Base-by-base conservation (phyloP, 2,888 invertebrate species). In the Leptinotarsa rubiginosa region DNA sequence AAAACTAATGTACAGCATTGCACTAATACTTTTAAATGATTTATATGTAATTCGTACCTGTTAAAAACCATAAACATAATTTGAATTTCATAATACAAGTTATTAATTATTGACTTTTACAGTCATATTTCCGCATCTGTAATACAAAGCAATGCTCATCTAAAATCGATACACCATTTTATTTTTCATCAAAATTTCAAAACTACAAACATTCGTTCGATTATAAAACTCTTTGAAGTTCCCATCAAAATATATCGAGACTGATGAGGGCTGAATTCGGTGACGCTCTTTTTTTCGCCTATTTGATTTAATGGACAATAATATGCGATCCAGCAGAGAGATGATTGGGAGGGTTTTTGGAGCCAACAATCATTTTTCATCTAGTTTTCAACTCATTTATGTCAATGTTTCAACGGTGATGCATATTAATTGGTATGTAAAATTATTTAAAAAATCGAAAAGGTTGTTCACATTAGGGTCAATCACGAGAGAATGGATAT, bases 191-290 rank as follows among this genome's bases (percentile, higher is more conserved):
- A 18, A 54, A 54, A 52, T 68, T 54, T 13, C 50, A 68, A 52
- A 68, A 54, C 15, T 54, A 31, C 52, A 54, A 49, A 54, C 68
- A 54, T n/a, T 41, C 52, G 52, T 41, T 52, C 16, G 18, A 68
- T 54, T 54, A 54, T 41, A 12, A 50, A 31, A 12, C 68, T 18
- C 52, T 68, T 68, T 68, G 68, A 68, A 67, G 68, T 56, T 41
- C 12, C 13, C 12, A 52, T 31, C 50, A 47, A 68, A 31, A 31
- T 54, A 54, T 68, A 56, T 22, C 52, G 52, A 16, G n/a, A 68
- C 5, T 41, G 68, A n/a, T 68, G 52, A 41, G 41, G 49, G 52
- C 31, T 52, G 18, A 22, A 67, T 67, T 67, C n/a, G 10, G 49
- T 15, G 10, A n/a, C 41, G 52, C 22, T 16, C 49, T 50, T 67